These are phyloP conservation scores for Procambarus virginalis DNA, from an alignment of 1,140 invertebrate genomes.

Conservation along the genomic window DNA sequence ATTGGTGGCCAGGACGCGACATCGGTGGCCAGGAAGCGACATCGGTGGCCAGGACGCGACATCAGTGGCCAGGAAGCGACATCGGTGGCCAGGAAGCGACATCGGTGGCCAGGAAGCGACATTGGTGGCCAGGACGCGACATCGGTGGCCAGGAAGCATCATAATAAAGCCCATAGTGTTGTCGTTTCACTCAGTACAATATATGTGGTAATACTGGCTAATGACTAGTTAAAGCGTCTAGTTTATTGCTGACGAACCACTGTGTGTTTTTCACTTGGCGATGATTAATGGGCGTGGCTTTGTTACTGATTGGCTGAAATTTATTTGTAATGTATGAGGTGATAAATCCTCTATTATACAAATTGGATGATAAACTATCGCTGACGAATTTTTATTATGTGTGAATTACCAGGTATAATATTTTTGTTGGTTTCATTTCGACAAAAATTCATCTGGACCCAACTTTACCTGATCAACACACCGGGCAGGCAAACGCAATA, in stretches of 20 bases:
- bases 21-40: too few relatives aligned
- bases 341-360: constrained; percentile 15
- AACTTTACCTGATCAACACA: background rate
- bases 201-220: background rate
- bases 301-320: constrained; percentile 4
- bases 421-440: background rate
- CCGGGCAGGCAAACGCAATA: background rate
- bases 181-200: background rate
- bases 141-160: background rate
- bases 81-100: too few relatives aligned
- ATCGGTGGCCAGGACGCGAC: too few relatives aligned
- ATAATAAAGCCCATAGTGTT: background rate
- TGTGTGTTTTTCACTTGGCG: background rate
- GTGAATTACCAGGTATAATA: constrained; percentile 6
- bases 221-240: background rate
- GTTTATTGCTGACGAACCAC: background rate
- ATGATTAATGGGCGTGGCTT: background rate
- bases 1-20: too few relatives aligned
- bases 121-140: background rate
- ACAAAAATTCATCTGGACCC: background rate
- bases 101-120: background rate
- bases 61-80: too few relatives aligned
- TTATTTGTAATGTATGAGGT: constrained; percentile 14
- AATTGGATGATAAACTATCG: constrained; percentile 18
- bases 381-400: constrained; percentile 9